Base-by-base conservation (phyloP, 1,140 invertebrate species). In the Hesperophylax magnus region DNA sequence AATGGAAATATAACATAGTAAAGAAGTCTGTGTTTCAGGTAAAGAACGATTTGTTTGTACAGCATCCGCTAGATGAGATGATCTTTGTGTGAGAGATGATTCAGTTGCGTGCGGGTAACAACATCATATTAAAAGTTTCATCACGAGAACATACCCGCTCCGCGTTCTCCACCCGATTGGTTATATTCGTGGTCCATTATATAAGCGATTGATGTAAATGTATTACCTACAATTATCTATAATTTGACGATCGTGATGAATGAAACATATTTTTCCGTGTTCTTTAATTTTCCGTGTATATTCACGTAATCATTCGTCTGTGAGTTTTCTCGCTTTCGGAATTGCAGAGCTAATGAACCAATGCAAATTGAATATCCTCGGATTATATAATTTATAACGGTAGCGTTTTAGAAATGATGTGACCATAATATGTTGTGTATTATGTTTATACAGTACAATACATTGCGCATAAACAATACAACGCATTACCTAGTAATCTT, bases 161-260 rank as follows among this genome's bases (percentile, higher is more conserved):
- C 20, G n/a, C 74, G 31, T 34, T 77, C 76, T 77, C 54, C 54
- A 76, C 60, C 58, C 20, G 58, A 65, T 77, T 22, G 60, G 39
- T 53, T 77, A 39, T 76, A 77, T 65, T 63, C 65, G 77, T 58
- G 61, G 67, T 69, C 76, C 69, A 82, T 82, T 82, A 82, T 69
- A 76, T 63, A 17, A 63, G 58, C 77, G 69, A 82, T 82, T 79
- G 81, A 79, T 82, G 81, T 82, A 79, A 82, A 82, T 82, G 63
- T 65, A 78, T 81, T 61, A 77, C 56, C 67, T 81, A 74, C 80
- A 81, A 81, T 81, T 81, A 81, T 78, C 56, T 56, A 52, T 81
- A 81, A 81, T 81, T 81, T 78, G 67, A 78, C 58, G 76, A 47
- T 81, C 75, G 76, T 78, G 80, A 78, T 77, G 72, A 47, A 78